These are phyloP conservation scores for Tetragonula clypearis DNA, from an alignment of 1,140 invertebrate species.

Conservation along the genomic window DNA sequence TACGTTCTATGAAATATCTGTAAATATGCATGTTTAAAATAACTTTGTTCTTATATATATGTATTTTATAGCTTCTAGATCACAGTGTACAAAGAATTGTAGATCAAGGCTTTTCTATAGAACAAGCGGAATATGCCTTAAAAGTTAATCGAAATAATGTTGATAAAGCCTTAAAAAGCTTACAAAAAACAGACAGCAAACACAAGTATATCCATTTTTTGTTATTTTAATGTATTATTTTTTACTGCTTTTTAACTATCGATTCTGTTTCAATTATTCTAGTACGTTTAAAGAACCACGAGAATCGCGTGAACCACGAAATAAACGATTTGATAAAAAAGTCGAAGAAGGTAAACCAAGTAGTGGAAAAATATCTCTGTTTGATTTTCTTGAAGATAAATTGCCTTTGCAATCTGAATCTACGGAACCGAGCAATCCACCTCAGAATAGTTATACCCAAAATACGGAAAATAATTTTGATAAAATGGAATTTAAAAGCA, in stretches of 20 bases:
- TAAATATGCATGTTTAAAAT: not conserved
- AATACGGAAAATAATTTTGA: conserved; percentile 70
- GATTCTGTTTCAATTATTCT: conserved; percentile 35
- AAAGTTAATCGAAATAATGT: conserved; percentile 89
- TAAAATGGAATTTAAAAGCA: conserved; percentile 64
- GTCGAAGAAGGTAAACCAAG: conserved; percentile 87
- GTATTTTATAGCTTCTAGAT: conserved; percentile 84
- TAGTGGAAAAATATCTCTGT: conserved; percentile 91
- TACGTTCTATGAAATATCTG: conserved; percentile 66
- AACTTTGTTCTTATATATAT: conserved; percentile 30
- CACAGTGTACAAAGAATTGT: conserved; percentile 91
- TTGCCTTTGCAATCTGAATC: conserved; percentile 84
- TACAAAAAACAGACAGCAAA: conserved; percentile 83
- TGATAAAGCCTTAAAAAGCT: conserved; percentile 86
- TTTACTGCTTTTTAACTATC: not conserved
- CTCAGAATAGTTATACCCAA: conserved; percentile 64
- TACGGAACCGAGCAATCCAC: conserved; percentile 59
- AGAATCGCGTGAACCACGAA: conserved; percentile 74
- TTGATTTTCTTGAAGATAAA: conserved; percentile 94
- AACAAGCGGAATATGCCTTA: conserved; percentile 89
- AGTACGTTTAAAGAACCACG: conserved; percentile 64
- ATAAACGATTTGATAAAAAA: conserved; percentile 82
- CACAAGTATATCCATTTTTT: conserved; percentile 47
- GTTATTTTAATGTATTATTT: conserved; percentile 7
- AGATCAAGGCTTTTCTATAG: conserved; percentile 89